Evolutionary conservation across 2,888 invertebrate genomes (phyloP).

Genomic region (Iphiclides podalirius): DNA sequence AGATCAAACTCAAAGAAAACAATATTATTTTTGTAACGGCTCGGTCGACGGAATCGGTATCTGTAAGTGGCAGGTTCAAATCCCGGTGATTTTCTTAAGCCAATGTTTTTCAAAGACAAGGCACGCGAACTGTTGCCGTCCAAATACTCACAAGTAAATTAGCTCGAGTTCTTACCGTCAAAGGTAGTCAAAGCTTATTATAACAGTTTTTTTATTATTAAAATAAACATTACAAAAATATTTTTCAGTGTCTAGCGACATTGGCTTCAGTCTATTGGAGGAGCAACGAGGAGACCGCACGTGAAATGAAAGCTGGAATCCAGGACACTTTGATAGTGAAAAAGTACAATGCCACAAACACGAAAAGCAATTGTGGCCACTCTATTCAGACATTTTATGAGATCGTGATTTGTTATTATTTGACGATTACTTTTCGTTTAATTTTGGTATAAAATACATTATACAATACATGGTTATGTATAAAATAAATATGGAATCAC

Average conservation of each 20-base stretch:
- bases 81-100: no score
- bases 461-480: neutral
- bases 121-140: no score
- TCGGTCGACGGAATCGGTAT: no score
- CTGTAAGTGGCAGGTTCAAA: no score
- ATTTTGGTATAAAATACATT: neutral
- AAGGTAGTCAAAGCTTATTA: no score
- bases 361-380: neutral
- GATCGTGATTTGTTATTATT: neutral
- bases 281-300: slow-evolving; percentile 44
- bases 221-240: no score
- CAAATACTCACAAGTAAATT: no score
- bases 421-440: neutral
- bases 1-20: no score
- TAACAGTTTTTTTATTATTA: no score
- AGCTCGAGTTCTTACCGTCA: no score
- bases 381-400: neutral
- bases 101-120: no score
- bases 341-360: neutral
- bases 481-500: neutral
- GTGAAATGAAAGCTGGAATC: slow-evolving; percentile 28
- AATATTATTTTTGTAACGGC: no score
- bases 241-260: slow-evolving; percentile 52
- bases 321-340: slow-evolving; percentile 18
- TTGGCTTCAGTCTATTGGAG: slow-evolving; percentile 46